These are phyloP conservation scores for Caenorhabditis sp. DNA, from an alignment of 2,888 invertebrate species.

Conservation along the genomic window DNA sequence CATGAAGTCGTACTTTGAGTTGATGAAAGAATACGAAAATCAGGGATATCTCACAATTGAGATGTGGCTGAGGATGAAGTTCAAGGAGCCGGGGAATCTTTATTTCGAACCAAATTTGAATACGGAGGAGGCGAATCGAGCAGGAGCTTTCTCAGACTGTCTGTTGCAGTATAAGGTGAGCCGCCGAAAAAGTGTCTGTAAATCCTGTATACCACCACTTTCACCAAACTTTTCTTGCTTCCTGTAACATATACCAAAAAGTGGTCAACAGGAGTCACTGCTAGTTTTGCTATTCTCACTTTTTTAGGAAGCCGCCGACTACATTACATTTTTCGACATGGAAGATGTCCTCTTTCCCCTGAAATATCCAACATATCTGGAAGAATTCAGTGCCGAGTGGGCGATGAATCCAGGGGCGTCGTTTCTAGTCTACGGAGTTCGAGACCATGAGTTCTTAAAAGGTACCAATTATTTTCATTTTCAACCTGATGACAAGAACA, in stretches of 20 bases:
- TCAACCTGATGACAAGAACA: background rate
- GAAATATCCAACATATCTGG: conserved; percentile 55
- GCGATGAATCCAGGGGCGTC: background rate
- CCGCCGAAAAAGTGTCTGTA: too few relatives aligned
- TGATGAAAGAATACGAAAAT: conserved; percentile 63
- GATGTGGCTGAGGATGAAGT: conserved; percentile 61
- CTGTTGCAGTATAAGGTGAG: conserved; percentile 40
- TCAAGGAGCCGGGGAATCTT: conserved; percentile 7
- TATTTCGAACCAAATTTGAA: conserved; percentile 67
- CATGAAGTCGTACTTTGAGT: conserved; percentile 54
- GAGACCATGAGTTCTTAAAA: conserved; percentile 46
- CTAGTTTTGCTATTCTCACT: too few relatives aligned
- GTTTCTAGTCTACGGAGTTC: conserved; percentile 11
- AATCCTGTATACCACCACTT: too few relatives aligned
- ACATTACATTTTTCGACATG: conserved; percentile 68
- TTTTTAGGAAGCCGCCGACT: conserved; percentile 65
- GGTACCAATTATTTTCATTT: background rate
- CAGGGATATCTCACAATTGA: conserved; percentile 67
- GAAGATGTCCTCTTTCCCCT: conserved; percentile 69
- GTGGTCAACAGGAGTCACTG: too few relatives aligned
- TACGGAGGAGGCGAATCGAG: conserved; percentile 66
- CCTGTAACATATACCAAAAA: too few relatives aligned
- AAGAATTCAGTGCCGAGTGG: conserved; percentile 55
- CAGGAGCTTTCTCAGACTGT: conserved; percentile 56
- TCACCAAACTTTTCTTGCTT: too few relatives aligned